These are phyloP conservation scores for Drosophila kikkawai DNA, from an alignment of 1,140 invertebrate genomes.

Conservation along the genomic window DNA sequence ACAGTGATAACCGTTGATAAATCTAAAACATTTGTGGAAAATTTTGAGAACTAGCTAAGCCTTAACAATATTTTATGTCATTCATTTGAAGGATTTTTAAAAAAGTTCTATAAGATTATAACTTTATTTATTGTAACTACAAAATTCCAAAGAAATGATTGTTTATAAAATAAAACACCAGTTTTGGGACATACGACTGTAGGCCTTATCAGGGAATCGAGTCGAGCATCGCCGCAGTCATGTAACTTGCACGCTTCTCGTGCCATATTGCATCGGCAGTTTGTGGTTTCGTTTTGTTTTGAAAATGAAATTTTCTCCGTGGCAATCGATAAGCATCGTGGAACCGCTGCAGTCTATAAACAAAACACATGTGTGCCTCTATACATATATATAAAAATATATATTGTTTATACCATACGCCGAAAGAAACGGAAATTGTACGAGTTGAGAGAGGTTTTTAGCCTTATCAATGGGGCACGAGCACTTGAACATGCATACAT, in stretches of 20 bases:
- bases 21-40: neutral
- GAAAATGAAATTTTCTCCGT: slow-evolving; percentile 66
- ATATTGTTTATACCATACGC: slow-evolving; percentile 1
- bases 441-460: slow-evolving; percentile 50
- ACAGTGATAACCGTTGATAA: slow-evolving; percentile 5
- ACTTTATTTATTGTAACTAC: neutral
- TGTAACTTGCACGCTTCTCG: slow-evolving; percentile 51
- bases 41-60: neutral
- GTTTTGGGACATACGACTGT: neutral
- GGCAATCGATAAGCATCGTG: slow-evolving; percentile 58
- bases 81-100: neutral
- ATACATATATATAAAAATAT: slow-evolving; percentile 24
- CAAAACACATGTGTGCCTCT: slow-evolving; percentile 57
- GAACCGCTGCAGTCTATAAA: slow-evolving; percentile 46
- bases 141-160: neutral
- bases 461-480: slow-evolving; percentile 72
- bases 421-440: slow-evolving; percentile 62
- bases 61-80: neutral
- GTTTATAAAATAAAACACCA: neutral
- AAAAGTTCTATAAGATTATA: neutral
- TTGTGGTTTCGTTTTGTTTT: slow-evolving; percentile 41
- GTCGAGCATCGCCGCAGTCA: slow-evolving; percentile 29
- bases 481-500: slow-evolving; percentile 42
- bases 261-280: slow-evolving; percentile 54
- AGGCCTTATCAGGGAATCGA: slow-evolving; percentile 42